Evolutionary conservation across 2,797 vertebrate genomes (phyloP), one percentile per base, ranked within the genome.

Genomic region (Melanotaenia nigrans): DNA sequence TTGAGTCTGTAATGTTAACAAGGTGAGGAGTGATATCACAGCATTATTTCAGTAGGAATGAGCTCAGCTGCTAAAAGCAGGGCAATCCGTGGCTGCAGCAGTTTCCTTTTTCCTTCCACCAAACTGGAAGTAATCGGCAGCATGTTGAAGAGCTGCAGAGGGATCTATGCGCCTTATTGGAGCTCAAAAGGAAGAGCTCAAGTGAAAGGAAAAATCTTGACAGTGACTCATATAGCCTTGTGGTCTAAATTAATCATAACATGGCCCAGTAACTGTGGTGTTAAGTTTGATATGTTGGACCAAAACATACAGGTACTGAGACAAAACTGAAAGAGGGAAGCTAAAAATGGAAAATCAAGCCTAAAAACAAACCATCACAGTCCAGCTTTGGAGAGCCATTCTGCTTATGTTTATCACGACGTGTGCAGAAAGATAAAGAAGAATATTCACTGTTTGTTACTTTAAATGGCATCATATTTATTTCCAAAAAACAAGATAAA

Each of bases 31-130:
- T 83, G 87, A 85, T 53, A 68, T 79, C 75, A 82, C 85, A 56
- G 18, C 30, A 87, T 83, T 82, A 83, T 90, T 90, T 89, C 66
- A 87, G 35, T 55, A 89, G 67, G 82, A 71, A 68, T 80, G 60
- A 79, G 79, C 58, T 77, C 58, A 30, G 54, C 49, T 68, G 75
- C 79, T 78, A 68, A 81, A 89, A 83, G 81, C 60, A 75, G 76
- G 60, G 62, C 67, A 77, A 69, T 71, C 42, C 2, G 36, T 9
- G 47, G 71, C 68, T 38, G 36, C 51, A 66, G 53, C 22, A 28
- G 68, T 36, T 14, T 78, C 73, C 55, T 62, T 61, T 58, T 63
- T 73, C 66, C 53, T 63, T 85, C 55, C 75, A 84, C 65, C 63
- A 80, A 71, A 60, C 81, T 85, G 77, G 74, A 91, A 79, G 80